Base-by-base conservation (phyloP, 1,140 invertebrate genomes). In the Tetranychus urticae region DNA sequence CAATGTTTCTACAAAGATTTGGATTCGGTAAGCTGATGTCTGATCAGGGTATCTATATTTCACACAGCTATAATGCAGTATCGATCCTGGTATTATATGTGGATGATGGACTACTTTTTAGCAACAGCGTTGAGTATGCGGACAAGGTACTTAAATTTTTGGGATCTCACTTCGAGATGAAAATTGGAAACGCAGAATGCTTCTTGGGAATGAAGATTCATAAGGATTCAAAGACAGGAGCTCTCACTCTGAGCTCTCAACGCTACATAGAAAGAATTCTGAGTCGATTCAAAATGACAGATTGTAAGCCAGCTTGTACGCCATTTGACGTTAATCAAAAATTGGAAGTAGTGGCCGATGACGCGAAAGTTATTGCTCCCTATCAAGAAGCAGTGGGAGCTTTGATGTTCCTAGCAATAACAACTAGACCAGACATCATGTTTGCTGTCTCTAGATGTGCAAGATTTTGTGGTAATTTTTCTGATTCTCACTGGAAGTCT, bases 351-450 rank as follows among this genome's bases (percentile, higher is more conserved):
- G 7, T 2, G 2, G 23, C 13, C 3, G 3, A 3, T 4, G 10
- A 55, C 12, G 2, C 10, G 33, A 54, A 23, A 46, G 47, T 13
- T 39, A 31, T 48, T 59, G 50, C 62, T 14, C 68, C 66, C 12
- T 69, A 67, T 58, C 63, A 62, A 35, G 62, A 66, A 52, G 52
- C 61, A 1, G 46, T 67, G 23, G 67, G 65, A n/a, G 47, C 60
- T 48, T 63, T 77, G 5, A 70, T 74, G 65, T 76, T 75, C 64
- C 56, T 76, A 6, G 57, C 68, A 7, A 62, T 69, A 34, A 62
- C 65, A 0, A 75, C 73, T 12, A 61, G 75, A 14, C 75, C 76
- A 55, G 75, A 76, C 63, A 74, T 77, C 34, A 58, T 71, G 1
- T 74, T 65, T 67, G 66, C 72, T 45, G 71, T 76, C 0, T 70